phyloP scores from a whole-genome alignment of 2,797 vertebrate genomes.

The Hydrophis major region DNA sequence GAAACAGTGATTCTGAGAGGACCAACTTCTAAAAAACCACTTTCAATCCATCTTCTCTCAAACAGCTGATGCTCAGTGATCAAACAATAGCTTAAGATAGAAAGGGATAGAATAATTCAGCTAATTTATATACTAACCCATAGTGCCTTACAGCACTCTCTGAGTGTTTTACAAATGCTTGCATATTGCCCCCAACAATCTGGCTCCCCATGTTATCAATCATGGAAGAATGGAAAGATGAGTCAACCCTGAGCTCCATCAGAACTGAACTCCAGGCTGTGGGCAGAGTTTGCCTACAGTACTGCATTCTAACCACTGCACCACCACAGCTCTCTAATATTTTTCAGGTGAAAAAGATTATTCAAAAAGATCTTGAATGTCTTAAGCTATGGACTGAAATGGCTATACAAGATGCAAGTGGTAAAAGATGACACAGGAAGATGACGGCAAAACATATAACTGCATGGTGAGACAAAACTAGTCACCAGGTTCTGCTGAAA shows the following conservation, averaged over 20 bases:
- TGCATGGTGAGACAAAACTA: not conserved
- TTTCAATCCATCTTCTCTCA: not conserved
- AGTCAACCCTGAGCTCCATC: not conserved
- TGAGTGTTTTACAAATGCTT: not conserved
- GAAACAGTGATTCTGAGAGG: not conserved
- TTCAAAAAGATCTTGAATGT: not conserved
- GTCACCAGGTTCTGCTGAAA: not conserved
- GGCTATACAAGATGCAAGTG: not conserved
- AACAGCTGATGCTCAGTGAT: not conserved
- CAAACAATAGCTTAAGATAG: not conserved
- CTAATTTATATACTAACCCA: not conserved
- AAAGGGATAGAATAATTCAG: not conserved
- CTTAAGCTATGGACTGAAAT: not conserved
- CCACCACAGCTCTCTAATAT: not conserved
- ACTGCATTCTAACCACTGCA: not conserved
- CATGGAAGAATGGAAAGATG: not conserved
- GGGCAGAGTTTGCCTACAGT: not conserved
- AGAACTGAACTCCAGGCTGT: not conserved
- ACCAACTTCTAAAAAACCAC: not conserved
- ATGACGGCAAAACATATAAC: not conserved
- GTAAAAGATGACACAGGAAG: not conserved
- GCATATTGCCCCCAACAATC: not conserved
- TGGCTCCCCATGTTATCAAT: not conserved
- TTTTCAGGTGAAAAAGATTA: not conserved
- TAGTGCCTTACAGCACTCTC: not conserved